phyloP scores from a whole-genome alignment of 1,140 invertebrate genomes.

The Triops longicaudatus region DNA sequence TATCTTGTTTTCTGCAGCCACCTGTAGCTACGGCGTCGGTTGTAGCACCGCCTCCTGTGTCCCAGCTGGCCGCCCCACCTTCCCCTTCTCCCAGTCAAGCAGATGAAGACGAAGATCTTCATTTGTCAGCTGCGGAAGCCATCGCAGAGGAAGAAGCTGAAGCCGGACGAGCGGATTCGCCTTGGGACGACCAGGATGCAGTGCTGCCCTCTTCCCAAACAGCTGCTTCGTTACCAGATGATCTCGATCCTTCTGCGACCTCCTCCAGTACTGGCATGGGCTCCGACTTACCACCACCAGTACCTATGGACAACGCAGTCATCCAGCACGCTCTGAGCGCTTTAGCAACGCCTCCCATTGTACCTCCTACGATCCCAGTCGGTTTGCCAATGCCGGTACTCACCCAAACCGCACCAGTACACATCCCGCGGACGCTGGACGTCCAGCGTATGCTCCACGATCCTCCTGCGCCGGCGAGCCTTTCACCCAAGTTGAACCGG shows the following conservation, averaged over 20 bases:
- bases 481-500: slow-evolving; percentile 1
- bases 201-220: no score
- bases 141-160: background rate
- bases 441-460: background rate
- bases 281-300: background rate
- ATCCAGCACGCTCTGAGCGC: background rate
- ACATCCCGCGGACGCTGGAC: background rate
- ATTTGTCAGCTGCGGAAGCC: background rate
- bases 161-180: slow-evolving; percentile 3
- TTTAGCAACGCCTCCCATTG: background rate
- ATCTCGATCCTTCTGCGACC: background rate
- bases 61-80: background rate
- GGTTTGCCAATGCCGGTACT: background rate
- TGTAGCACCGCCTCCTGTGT: background rate
- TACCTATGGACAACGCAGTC: background rate
- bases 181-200: background rate
- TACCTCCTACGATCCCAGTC: background rate
- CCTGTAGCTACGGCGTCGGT: background rate
- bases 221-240: background rate
- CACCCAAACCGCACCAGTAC: background rate
- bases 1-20: background rate
- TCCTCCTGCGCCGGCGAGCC: background rate
- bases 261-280: background rate
- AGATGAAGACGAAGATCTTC: background rate
- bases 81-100: background rate